phyloP scores from a whole-genome alignment of 1,140 invertebrate species.

The Chrysoperla carnea region DNA sequence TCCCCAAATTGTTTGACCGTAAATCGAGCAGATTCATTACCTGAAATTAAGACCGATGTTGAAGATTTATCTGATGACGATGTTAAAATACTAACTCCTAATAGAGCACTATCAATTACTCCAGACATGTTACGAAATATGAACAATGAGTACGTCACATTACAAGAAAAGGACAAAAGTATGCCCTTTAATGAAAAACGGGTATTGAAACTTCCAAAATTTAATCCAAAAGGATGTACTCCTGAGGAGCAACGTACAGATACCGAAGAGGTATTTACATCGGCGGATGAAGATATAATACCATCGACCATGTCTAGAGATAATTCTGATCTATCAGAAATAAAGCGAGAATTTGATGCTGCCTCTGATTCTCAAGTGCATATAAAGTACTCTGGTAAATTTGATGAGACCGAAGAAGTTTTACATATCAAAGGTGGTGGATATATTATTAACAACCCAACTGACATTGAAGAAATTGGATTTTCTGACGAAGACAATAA shows the following conservation, averaged over 20 bases:
- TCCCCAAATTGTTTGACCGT: not conserved
- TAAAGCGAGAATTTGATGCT: constrained; percentile 21
- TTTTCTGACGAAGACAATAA: constrained; percentile 7
- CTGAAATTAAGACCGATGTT: constrained; percentile 8
- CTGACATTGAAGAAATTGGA: constrained; percentile 32
- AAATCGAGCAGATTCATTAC: not conserved
- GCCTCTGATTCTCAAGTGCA: constrained; percentile 23
- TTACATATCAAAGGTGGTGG: constrained; percentile 26
- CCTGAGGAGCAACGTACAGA: constrained; percentile 20
- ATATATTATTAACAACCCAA: constrained; percentile 19
- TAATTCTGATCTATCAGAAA: constrained; percentile 15
- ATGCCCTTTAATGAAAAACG: constrained; percentile 10
- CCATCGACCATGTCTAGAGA: constrained; percentile 9
- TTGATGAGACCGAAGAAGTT: constrained; percentile 24
- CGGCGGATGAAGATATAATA: constrained; percentile 25
- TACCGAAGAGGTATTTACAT: constrained; percentile 29
- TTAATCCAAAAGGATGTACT: not conserved
- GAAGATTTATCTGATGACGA: constrained; percentile 17
- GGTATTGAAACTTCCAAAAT: constrained; percentile 2
- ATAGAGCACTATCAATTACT: constrained; percentile 10
- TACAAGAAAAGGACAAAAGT: constrained; percentile 13
- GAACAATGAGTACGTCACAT: constrained; percentile 11
- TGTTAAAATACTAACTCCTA: constrained; percentile 6
- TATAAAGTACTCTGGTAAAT: constrained; percentile 19
- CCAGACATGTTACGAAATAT: constrained; percentile 13